These are phyloP conservation scores for Trachops cirrhosus DNA, from an alignment of 2,797 vertebrate genomes.

Conservation along the genomic window DNA sequence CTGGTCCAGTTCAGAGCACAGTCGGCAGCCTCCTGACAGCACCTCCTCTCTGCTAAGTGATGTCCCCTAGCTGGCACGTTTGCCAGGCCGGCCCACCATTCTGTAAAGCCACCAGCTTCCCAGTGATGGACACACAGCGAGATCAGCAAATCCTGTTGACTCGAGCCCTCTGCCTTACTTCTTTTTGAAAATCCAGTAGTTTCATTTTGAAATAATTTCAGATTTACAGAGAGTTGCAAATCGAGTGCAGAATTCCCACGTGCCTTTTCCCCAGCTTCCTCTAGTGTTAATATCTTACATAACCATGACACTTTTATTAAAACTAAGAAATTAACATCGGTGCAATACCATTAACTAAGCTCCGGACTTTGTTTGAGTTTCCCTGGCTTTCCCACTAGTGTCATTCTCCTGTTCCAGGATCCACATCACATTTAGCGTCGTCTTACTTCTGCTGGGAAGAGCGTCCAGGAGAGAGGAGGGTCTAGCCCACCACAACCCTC, in stretches of 20 bases:
- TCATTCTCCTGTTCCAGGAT: background rate
- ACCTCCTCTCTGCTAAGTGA: background rate
- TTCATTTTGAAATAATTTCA: constrained; percentile 33
- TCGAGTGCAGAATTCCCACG: background rate
- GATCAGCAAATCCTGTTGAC: background rate
- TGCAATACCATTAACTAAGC: background rate
- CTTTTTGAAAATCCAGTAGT: background rate
- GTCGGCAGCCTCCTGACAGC: background rate
- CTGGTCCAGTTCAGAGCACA: background rate
- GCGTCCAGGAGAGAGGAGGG: background rate
- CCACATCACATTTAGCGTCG: background rate
- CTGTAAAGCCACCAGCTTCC: background rate
- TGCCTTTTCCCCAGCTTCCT: background rate
- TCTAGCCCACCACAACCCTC: background rate
- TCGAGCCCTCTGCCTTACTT: background rate
- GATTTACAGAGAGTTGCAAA: background rate
- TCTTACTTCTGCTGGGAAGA: background rate
- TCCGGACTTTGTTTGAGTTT: background rate
- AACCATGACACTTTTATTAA: background rate
- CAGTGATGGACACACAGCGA: background rate
- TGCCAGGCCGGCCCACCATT: background rate
- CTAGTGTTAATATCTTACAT: background rate
- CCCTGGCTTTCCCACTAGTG: background rate
- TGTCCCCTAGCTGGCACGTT: background rate
- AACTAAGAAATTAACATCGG: background rate